Percentiles rank a stretch among this genome's conserved stretches.
phyloP scores from a whole-genome alignment of 1,140 invertebrate species.

The Mya arenaria region DNA sequence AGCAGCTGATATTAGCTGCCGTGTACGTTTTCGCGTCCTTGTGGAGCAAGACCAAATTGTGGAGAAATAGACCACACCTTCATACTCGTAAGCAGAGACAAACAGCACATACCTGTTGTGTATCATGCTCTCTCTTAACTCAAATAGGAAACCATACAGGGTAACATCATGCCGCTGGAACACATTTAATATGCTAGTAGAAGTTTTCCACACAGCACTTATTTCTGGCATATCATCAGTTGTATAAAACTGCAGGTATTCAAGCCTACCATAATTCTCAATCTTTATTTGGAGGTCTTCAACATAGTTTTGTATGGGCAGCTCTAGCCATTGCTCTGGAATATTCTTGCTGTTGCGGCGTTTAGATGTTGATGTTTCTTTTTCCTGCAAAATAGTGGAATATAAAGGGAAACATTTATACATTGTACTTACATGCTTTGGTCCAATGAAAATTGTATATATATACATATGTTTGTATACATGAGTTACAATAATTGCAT shows the following conservation, averaged over 20 bases:
- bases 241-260: constrained; percentile 38
- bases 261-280: background rate
- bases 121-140: constrained; percentile 22
- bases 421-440: too few species aligned
- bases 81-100: constrained; percentile 25
- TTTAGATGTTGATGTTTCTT: too few species aligned
- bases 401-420: too few species aligned
- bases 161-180: constrained; percentile 47
- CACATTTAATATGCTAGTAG: background rate
- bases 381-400: too few species aligned
- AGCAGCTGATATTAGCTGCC: too few species aligned
- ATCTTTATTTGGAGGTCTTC: background rate
- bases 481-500: too few species aligned
- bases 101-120: constrained; percentile 18
- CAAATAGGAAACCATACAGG: constrained; percentile 45
- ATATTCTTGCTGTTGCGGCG: background rate
- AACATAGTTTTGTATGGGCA: constrained; percentile 24
- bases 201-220: constrained; percentile 29
- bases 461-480: too few species aligned
- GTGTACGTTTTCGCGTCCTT: too few species aligned
- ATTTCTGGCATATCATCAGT: constrained; percentile 28
- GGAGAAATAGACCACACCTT: constrained; percentile 43
- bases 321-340: constrained; percentile 5
- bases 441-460: too few species aligned
- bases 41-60: constrained; percentile 13